phyloP scores from a whole-genome alignment of 64 coral and sea anemone genomes.

The Actinia equina region DNA sequence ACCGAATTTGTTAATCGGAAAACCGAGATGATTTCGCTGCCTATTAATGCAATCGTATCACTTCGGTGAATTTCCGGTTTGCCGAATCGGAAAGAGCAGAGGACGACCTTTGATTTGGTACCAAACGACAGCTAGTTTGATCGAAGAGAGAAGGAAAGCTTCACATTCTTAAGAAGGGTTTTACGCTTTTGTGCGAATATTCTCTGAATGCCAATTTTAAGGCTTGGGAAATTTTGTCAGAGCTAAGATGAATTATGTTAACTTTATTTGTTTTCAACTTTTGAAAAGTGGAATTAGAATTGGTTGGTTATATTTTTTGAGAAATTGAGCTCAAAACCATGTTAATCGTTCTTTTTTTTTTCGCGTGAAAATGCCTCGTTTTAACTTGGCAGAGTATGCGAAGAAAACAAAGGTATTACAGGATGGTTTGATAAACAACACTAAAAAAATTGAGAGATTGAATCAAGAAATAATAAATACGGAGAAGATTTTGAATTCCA shows the following conservation, averaged over 20 bases:
- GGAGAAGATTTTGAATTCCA: too few relatives aligned
- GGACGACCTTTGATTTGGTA: not conserved
- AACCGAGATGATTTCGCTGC: not conserved
- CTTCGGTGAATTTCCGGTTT: not conserved
- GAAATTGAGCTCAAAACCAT: not conserved
- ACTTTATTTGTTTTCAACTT: not conserved
- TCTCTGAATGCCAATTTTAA: not conserved
- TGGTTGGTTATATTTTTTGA: not conserved
- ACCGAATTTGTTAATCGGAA: not conserved
- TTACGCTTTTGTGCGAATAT: not conserved
- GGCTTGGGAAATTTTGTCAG: conserved; percentile 1
- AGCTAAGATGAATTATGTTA: not conserved
- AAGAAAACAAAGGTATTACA: too few relatives aligned
- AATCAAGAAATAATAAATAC: too few relatives aligned
- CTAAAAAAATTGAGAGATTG: too few relatives aligned
- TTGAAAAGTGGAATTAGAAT: not conserved
- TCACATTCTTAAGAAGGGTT: not conserved
- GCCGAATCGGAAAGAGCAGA: not conserved
- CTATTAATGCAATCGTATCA: conserved; percentile 11
- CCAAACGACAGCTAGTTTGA: not conserved
- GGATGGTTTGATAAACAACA: too few relatives aligned
- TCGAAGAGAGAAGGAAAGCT: not conserved
- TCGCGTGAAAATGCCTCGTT: not conserved
- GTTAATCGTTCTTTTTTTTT: not conserved
- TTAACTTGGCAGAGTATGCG: too few relatives aligned